Evolutionary conservation across 2,113 vertebrate genomes (phyloP), one percentile per base, ranked within the genome.

Genomic region (Aviceda subcristata): DNA sequence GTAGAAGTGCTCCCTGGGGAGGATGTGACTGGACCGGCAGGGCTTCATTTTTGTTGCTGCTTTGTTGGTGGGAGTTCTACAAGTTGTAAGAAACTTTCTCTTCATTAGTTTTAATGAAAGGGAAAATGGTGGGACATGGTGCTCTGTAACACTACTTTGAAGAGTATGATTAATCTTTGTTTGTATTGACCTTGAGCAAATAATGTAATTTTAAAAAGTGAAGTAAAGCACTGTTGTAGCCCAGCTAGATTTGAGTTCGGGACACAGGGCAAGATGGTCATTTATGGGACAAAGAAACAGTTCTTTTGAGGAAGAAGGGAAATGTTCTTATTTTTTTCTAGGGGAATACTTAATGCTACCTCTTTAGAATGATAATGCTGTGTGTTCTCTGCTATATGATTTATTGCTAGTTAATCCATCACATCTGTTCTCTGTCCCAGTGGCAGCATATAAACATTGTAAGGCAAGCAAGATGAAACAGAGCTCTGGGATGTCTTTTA

Each of bases 391-490:
- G 91, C 71, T 64, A 45, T 92, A 84, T 97, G 96, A 97, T 96
- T 95, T 94, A 97, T 97, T 95, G 71, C 83, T 92, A 93, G 93
- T 94, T 97, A 96, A 97, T 97, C 96, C 88, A 95, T 97, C 94
- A 94, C 94, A 97, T 95, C 95, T 97, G 90, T 96, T 96, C 92
- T 93, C 94, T 93, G 83, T 94, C 96, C 93, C 96, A 92, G 71
- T 95, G 93, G 93, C 88, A 94, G 93, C 88, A 95, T 91, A 95
- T 96, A 96, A 97, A 96, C 87, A 90, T 85, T 94, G 87, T 92
- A 97, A 96, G 92, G 88, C 92, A 92, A 94, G 96, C 79, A 93
- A 96, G 92, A 96, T 88, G 94, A 94, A 92, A 92, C 78, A 50
- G 87, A 97, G 93, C 94, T 94, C 95, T 92, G 91, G 95, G 94